Evolutionary conservation across 35 echinoderm and acorn worm species (phyloP), one percentile per base, ranked within the genome.

Genomic region (Nesometra sesokonis): DNA sequence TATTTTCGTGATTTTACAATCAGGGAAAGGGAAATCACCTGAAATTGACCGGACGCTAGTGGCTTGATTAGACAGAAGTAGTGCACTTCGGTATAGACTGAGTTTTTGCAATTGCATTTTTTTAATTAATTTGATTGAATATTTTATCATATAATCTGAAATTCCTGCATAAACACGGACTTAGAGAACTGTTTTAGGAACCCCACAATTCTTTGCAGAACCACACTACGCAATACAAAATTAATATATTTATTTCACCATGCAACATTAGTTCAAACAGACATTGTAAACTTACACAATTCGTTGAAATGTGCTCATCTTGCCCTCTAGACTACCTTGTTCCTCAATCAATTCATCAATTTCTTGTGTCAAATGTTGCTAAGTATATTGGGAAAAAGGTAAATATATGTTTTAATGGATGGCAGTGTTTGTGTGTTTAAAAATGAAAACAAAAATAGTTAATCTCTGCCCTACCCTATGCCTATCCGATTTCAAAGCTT

Each of bases 291-390:
- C 89, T 93, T 82, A 97, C 95, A 87, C 95, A 77, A 90, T 87
- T 40, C 92, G 83, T 13, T 97, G 89, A 27, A 97, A 81, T 9
- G 89, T 87, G 39, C 87, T 92, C 95, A 97, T 97, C 77, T 97
- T 97, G 40, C 67, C 83, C 43, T 97, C 95, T 21, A 97, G 90
- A 32, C 91, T 88, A 23, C 83, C 88, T 47, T 97, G 95, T 9
- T 91, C 84, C 15, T 97, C 92, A 43, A 97, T 82, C 35, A 97
- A 77, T 31, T 88, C 84, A 85, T 93, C 91, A 87, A 97, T 94
- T 47, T 97, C 92, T 82, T 97, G 87, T 52, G 95, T 93, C 8
- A 97, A 89, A 27, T 78, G 52, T 77, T 94, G 83, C 95, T 97
- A 82, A 37, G 47, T 86, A 46, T 35, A 83, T 30, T 32, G 84